A percentile compares a stretch with the other conserved stretches of the same genome.
Evolutionary conservation across 2,797 vertebrate species (phyloP).

Genomic region (Pteropus rufus): DNA sequence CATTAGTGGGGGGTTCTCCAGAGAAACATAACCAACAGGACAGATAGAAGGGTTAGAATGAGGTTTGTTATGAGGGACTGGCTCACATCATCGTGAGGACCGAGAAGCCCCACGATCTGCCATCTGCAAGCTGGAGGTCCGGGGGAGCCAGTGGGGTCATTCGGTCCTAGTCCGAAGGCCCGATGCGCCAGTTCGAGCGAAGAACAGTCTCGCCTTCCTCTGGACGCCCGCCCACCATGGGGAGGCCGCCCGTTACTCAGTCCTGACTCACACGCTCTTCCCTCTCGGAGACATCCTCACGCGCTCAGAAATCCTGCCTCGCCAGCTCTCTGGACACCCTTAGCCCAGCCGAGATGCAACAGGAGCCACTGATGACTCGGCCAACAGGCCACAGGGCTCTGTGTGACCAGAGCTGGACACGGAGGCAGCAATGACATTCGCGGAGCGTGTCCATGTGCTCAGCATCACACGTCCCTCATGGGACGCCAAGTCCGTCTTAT

Average conservation of each 20-base stretch:
- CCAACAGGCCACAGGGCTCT: not conserved
- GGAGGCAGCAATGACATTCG: not conserved
- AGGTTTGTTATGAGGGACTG: accelerated
- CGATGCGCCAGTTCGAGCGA: too few species aligned
- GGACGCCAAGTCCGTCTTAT: not conserved
- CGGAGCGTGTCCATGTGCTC: accelerated
- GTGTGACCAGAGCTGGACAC: not conserved
- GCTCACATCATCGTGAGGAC: accelerated
- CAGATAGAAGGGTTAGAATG: not conserved
- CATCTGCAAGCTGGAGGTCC: not conserved
- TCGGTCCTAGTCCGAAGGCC: not conserved
- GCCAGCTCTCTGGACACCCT: not conserved
- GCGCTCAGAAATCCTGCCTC: not conserved
- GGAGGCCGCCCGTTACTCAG: not conserved
- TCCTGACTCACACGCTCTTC: too few species aligned
- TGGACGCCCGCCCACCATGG: accelerated
- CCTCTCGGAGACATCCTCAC: not conserved
- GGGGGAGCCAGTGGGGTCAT: accelerated
- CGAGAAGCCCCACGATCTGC: accelerated
- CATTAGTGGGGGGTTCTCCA: not conserved
- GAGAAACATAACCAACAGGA: not conserved
- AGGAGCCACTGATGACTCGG: not conserved
- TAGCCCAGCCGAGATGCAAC: too few species aligned
- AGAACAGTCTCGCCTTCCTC: not conserved
- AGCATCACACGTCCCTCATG: accelerated